A percentile compares a stretch with the other conserved stretches of the same genome.
Conservation (phyloP, 2,888 invertebrate genomes). For the Patella ulyssiponensis region DNA sequence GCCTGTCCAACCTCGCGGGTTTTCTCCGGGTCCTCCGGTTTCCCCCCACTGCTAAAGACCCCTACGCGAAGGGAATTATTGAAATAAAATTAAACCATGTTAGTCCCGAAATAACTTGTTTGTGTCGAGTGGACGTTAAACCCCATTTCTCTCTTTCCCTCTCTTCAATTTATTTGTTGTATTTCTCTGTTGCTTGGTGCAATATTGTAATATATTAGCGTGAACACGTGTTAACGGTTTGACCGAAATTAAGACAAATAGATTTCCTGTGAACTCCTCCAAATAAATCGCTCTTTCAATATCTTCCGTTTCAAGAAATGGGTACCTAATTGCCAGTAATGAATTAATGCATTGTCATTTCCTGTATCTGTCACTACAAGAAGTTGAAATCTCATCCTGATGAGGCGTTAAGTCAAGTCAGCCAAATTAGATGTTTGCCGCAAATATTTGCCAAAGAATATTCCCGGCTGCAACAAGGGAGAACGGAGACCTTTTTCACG, state of each 20-base stretch:
- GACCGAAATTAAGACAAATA: not conserved
- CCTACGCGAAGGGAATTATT: too few species aligned
- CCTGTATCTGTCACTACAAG: not conserved
- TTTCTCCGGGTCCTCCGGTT: too few species aligned
- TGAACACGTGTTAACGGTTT: not conserved
- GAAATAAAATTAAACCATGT: too few species aligned
- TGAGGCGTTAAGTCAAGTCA: constrained; percentile 11
- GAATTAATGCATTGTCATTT: constrained; percentile 9
- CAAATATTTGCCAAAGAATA: constrained; percentile 13
- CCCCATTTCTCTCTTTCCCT: too few species aligned
- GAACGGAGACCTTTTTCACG: constrained; percentile 4
- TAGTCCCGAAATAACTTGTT: too few species aligned
- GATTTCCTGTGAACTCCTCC: not conserved
- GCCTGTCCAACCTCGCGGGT: too few species aligned
- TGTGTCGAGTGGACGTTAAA: too few species aligned
- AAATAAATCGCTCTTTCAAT: constrained; percentile 11
- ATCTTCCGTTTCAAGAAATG: not conserved
- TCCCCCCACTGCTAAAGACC: too few species aligned
- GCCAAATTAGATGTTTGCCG: constrained; percentile 7
- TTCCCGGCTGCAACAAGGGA: not conserved
- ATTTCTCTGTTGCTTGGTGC: too few species aligned
- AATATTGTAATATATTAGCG: too few species aligned
- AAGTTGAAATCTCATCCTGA: constrained; percentile 2
- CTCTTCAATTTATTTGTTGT: too few species aligned
- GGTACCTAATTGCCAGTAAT: not conserved